Base-by-base conservation (phyloP, 2,888 invertebrate genomes). In the Morpho achilles region DNA sequence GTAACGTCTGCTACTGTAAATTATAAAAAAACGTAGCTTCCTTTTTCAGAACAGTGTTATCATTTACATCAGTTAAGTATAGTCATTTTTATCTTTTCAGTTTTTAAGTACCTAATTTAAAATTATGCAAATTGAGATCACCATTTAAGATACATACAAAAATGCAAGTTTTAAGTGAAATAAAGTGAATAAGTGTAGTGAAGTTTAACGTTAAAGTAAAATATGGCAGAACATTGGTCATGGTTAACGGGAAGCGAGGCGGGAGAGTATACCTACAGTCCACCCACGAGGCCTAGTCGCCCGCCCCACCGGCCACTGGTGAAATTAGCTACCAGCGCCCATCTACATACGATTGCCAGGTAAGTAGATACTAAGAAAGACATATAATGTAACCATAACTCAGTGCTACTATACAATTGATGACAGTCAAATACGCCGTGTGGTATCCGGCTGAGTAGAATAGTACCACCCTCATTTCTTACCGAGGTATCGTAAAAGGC, bases 221-320 rank as follows among this genome's bases (percentile, higher is more conserved):
- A 16, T 1, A 89, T 89, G 89, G 66, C 87, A 58, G 87, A 89
- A 43, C 89, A 90, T 73, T 88, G 88, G 88, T 87, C 88, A 5
- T 89, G 89, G 89, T 66, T 88, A 75, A 87, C 86, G 54, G 86
- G 61, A 45, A 58, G 56, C 22, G 81, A 79, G 67, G 74, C 82
- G 41, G 76, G 75, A 51, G 89, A 87, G 77, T 90, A 88, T 70
- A 89, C 86, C 0, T 88, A 89, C 77, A 89, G 88, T 61, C 89
- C 89, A n/a, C 89, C 90, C 7, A 80, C 79, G 9, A 61, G 87
- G 50, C 89, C 89, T 43, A 78, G 82, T 62, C 69, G 86, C 8
- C 85, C 90, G 1, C 89, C 90, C 1, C 90, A 90, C 67, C 69
- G 90, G 10, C 90, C 90, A 16, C 79, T 90, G 43, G 87, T 90